Evolutionary conservation across 2,113 vertebrate genomes (phyloP).

Genomic region (Apus apus): DNA sequence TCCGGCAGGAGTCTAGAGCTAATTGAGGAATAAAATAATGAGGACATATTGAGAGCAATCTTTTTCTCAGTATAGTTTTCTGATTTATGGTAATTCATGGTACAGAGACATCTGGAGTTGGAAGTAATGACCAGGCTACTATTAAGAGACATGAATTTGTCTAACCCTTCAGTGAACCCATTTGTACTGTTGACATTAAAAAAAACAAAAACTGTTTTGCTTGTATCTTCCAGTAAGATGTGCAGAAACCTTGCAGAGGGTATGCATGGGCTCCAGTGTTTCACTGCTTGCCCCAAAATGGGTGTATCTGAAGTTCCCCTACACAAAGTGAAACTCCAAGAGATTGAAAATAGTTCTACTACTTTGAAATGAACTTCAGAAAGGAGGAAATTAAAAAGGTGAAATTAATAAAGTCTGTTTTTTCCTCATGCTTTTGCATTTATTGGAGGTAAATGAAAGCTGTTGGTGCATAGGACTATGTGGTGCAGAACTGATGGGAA

Average conservation of each 20-base stretch:
- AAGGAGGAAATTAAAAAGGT: neutral
- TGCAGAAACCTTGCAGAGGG: neutral
- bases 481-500: neutral
- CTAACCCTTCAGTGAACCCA: neutral
- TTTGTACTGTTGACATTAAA: neutral
- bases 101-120: slow-evolving; percentile 13
- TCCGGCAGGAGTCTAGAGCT: neutral
- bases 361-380: neutral
- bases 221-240: neutral
- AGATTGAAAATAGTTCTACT: neutral
- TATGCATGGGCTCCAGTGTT: neutral
- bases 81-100: slow-evolving; percentile 22
- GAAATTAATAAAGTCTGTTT: neutral
- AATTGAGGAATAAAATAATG: neutral
- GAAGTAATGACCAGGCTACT: neutral
- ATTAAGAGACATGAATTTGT: neutral
- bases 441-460: neutral
- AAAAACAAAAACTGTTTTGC: neutral
- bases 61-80: neutral
- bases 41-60: neutral
- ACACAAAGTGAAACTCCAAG: neutral
- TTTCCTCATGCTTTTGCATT: neutral
- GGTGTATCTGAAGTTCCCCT: neutral
- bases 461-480: neutral
- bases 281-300: neutral